Evolutionary conservation across 1,140 invertebrate genomes (phyloP).

Genomic region (Colletes latitarsis): DNA sequence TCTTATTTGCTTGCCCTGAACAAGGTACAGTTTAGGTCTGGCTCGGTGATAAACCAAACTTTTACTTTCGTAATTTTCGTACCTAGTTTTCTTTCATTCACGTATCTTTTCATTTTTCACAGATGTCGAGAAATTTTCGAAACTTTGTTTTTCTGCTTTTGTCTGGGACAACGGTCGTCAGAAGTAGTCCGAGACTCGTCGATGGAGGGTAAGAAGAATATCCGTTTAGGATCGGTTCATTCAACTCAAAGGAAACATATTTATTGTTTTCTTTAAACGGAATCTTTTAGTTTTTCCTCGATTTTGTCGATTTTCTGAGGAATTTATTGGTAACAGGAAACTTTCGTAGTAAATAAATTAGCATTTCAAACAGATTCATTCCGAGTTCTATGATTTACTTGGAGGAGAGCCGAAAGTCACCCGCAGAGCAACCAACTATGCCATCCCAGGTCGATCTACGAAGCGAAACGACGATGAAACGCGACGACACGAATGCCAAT

Average conservation of each 20-base stretch:
- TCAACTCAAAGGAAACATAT: neutral
- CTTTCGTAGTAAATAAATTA: no score
- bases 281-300: neutral
- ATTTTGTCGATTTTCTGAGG: no score
- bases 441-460: constrained; percentile 57
- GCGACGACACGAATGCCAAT: constrained; percentile 51
- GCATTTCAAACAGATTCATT: constrained; percentile 69
- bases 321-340: no score
- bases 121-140: constrained; percentile 38
- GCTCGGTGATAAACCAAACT: neutral
- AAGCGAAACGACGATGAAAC: constrained; percentile 54
- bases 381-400: constrained; percentile 76
- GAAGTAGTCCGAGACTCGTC: constrained; percentile 74
- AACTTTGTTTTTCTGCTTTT: constrained; percentile 30
- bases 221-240: neutral
- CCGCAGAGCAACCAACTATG: constrained; percentile 74
- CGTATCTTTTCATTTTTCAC: neutral
- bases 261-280: neutral
- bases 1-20: neutral
- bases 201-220: constrained; percentile 70
- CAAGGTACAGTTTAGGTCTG: constrained; percentile 11
- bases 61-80: no score
- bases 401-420: constrained; percentile 70
- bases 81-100: no score
- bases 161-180: constrained; percentile 44